A percentile compares a stretch with the other conserved stretches of the same genome.
These are phyloP conservation scores for Clistopyga incitator DNA, from an alignment of 2,888 invertebrate genomes.

Conservation along the genomic window DNA sequence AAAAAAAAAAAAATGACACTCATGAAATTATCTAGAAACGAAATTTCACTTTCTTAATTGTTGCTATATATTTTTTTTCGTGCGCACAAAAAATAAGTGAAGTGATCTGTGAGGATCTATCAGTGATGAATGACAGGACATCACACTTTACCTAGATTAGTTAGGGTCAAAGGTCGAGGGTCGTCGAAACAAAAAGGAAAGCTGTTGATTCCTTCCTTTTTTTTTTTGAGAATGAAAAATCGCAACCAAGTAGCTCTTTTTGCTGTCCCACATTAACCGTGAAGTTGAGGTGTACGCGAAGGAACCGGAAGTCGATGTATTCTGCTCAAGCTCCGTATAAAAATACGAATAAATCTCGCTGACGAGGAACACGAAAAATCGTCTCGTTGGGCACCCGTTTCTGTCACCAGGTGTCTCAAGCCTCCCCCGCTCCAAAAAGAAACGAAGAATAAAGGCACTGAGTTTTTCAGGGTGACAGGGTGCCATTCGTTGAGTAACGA, in stretches of 20 bases:
- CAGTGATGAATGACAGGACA: no score
- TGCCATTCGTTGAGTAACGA: background rate
- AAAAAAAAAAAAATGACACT: no score
- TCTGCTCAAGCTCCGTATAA: slow-evolving; percentile 17
- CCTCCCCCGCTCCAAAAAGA: background rate
- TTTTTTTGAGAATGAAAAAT: background rate
- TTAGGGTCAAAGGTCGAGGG: background rate
- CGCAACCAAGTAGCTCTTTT: background rate
- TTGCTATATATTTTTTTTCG: no score
- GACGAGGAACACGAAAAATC: background rate
- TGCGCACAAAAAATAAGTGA: no score
- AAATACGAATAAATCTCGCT: slow-evolving; percentile 6
- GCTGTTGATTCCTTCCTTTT: no score
- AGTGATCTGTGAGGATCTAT: no score
- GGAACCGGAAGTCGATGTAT: slow-evolving; percentile 7
- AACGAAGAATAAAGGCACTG: background rate
- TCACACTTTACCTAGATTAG: no score
- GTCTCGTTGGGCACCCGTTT: slow-evolving; percentile 11
- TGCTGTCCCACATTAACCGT: slow-evolving; percentile 2
- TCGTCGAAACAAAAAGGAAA: background rate
- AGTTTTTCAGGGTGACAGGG: background rate
- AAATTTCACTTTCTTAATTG: no score
- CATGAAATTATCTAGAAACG: no score
- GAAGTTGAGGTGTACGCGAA: background rate
- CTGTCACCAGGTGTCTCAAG: background rate